Conservation (phyloP, 2,113 vertebrate species). For the Anhinga rufa region DNA sequence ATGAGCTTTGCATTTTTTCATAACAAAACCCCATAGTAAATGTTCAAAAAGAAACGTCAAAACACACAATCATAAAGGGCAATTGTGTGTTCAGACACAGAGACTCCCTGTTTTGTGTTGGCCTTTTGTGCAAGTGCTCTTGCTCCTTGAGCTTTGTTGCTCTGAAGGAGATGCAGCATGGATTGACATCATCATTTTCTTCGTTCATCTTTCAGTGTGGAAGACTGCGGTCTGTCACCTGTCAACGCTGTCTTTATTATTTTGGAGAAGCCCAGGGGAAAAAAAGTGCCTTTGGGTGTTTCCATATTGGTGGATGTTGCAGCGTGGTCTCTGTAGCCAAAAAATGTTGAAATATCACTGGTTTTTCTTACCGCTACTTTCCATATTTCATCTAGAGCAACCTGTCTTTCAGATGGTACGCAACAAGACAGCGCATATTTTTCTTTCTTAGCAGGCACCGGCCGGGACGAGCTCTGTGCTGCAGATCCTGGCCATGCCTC, state of each 20-base stretch:
- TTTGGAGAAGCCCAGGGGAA: background rate
- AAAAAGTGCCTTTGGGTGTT: background rate
- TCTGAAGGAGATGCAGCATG: background rate
- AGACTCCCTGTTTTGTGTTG: background rate
- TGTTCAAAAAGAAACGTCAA: background rate
- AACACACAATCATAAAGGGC: background rate
- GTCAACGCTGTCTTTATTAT: slow-evolving; percentile 58
- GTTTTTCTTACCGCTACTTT: background rate
- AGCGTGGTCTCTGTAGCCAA: background rate
- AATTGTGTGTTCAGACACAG: slow-evolving; percentile 15
- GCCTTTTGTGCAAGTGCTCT: background rate
- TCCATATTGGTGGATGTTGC: background rate
- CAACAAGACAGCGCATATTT: accelerated
- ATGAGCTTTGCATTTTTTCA: background rate
- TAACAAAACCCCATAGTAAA: background rate
- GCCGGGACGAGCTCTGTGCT: background rate
- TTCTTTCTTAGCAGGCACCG: background rate
- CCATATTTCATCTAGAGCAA: background rate
- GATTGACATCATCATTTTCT: background rate
- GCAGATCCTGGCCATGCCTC: background rate
- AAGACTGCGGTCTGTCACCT: background rate
- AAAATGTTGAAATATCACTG: background rate
- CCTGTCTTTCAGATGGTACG: background rate
- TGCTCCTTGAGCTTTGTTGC: background rate
- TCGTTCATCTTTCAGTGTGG: background rate